Conservation (phyloP, 2,888 invertebrate species). For the Choreutis nemorana region DNA sequence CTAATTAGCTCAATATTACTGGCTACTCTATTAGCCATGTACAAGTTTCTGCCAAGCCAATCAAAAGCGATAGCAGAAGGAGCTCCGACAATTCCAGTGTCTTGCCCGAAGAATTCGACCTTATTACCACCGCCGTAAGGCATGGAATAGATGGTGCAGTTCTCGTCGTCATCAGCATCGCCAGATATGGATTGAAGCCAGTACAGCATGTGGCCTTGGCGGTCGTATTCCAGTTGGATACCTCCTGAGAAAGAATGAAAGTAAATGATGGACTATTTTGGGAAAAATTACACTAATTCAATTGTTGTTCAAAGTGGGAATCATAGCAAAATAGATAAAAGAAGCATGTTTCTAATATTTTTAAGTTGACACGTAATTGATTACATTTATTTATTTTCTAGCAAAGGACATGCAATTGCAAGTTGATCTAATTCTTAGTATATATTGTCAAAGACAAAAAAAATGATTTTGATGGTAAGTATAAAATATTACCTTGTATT, state of each 20-base stretch:
- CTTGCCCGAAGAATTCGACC: constrained; percentile 77
- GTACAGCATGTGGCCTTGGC: constrained; percentile 82
- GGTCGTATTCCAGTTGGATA: constrained; percentile 90
- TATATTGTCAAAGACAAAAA: too few relatives aligned
- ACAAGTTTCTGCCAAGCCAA: constrained; percentile 95
- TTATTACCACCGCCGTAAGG: constrained; percentile 85
- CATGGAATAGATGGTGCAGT: constrained; percentile 86
- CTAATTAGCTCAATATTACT: constrained; percentile 91
- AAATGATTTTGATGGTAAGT: too few relatives aligned
- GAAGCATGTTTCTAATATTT: too few relatives aligned
- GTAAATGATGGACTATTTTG: too few relatives aligned
- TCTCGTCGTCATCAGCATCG: constrained; percentile 78
- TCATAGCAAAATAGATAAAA: too few relatives aligned
- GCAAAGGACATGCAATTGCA: too few relatives aligned
- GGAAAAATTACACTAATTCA: too few relatives aligned
- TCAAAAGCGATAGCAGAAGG: constrained; percentile 94
- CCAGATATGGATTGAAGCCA: constrained; percentile 80
- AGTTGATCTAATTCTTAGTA: too few relatives aligned
- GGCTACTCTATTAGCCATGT: constrained; percentile 87
- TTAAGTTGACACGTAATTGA: too few relatives aligned
- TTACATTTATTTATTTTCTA: too few relatives aligned
- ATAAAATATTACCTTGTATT: constrained; percentile 52
- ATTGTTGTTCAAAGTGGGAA: too few relatives aligned
- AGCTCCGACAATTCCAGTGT: constrained; percentile 88
- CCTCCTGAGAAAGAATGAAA: constrained; percentile 76